Conservation (phyloP, 2,797 vertebrate genomes). For the Sebastes nivosus region DNA sequence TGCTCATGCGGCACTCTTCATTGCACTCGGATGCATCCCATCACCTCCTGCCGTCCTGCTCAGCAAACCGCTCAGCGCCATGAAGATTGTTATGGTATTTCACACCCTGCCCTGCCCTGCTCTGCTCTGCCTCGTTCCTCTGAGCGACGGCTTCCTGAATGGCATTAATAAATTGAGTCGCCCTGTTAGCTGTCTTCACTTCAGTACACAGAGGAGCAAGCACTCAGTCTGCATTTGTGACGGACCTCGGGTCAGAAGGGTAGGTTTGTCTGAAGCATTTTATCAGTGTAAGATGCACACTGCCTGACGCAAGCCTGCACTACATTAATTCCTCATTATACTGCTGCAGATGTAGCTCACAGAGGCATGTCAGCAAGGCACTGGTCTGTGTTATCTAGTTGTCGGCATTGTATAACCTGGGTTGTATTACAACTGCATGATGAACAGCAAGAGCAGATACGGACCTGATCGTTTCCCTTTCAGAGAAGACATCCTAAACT, state of each 20-base stretch:
- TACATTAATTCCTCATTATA: conserved; percentile 29
- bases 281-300: conserved; percentile 37
- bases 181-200: conserved; percentile 54
- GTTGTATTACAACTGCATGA: neutral
- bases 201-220: conserved; percentile 47
- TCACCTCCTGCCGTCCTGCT: conserved; percentile 61
- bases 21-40: conserved; percentile 55
- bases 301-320: conserved; percentile 4
- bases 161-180: conserved; percentile 73
- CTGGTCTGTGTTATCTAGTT: neutral
- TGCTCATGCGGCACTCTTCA: conserved; percentile 46
- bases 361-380: neutral
- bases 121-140: conserved; percentile 53
- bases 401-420: neutral
- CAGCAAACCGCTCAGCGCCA: conserved; percentile 55
- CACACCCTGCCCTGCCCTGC: conserved; percentile 42
- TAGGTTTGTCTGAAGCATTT: conserved; percentile 36
- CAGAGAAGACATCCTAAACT: neutral
- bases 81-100: conserved; percentile 64
- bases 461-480: neutral
- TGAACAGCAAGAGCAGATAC: neutral
- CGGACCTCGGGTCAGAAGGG: conserved; percentile 33
- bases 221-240: conserved; percentile 32
- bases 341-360: neutral
- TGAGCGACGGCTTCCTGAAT: conserved; percentile 76